phyloP scores from a whole-genome alignment of 2,888 invertebrate species.

The Lasioglossum lativentre region DNA sequence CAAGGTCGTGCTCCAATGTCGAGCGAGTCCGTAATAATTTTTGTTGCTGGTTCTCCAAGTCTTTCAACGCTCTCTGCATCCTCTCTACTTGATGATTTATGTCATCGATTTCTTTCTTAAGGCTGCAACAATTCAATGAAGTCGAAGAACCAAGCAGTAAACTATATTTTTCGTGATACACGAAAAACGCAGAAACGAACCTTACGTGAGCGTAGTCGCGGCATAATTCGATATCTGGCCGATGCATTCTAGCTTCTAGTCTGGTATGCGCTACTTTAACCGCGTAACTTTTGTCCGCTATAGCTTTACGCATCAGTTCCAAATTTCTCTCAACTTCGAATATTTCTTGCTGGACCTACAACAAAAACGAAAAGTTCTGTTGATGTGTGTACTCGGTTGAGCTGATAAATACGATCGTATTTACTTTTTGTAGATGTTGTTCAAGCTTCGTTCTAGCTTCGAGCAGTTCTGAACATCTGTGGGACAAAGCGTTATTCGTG shows the following conservation, averaged over 20 bases:
- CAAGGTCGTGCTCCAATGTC: conserved; percentile 93
- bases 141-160: background rate
- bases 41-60: conserved; percentile 94
- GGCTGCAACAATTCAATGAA: conserved; percentile 84
- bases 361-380: background rate
- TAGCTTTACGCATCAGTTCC: conserved; percentile 94
- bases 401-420: background rate
- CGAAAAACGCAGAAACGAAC: conserved; percentile 82
- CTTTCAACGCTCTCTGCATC: conserved; percentile 92
- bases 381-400: background rate
- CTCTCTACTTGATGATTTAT: conserved; percentile 93
- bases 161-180: background rate
- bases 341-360: conserved; percentile 94
- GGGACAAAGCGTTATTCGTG: conserved; percentile 92
- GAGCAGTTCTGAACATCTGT: conserved; percentile 90
- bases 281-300: conserved; percentile 94
- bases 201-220: conserved; percentile 93
- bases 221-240: conserved; percentile 95
- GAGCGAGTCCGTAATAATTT: conserved; percentile 93
- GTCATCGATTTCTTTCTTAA: conserved; percentile 94
- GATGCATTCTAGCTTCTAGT: conserved; percentile 94
- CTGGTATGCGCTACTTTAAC: conserved; percentile 95
- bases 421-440: conserved; percentile 90
- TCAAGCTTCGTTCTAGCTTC: conserved; percentile 95
- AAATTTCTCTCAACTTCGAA: conserved; percentile 97